These are phyloP conservation scores for Micromys minutus DNA, from an alignment of 2,113 vertebrate species.

Conservation along the genomic window DNA sequence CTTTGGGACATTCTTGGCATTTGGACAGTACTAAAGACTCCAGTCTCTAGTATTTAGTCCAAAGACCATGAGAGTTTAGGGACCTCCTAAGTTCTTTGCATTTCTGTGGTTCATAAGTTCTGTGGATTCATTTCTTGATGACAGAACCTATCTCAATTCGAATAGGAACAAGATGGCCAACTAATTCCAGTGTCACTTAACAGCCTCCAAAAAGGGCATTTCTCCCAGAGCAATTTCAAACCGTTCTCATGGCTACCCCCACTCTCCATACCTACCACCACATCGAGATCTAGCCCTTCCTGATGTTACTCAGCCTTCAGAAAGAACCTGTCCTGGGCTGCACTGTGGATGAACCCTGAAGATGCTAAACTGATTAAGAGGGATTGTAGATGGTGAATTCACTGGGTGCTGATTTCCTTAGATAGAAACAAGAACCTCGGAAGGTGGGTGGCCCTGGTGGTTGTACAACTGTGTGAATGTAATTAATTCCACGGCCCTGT, in stretches of 20 bases:
- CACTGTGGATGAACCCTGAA: background rate
- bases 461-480: too few species aligned
- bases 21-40: background rate
- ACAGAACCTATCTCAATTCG: background rate
- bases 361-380: background rate
- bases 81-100: background rate
- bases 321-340: background rate
- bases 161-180: background rate
- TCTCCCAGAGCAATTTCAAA: background rate
- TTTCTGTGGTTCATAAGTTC: background rate
- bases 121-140: background rate
- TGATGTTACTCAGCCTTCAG: background rate
- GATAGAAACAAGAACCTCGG: background rate
- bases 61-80: background rate
- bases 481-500: background rate
- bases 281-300: background rate
- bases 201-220: background rate
- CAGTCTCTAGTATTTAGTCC: background rate
- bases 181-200: background rate
- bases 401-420: accelerated
- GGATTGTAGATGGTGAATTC: background rate
- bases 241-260: background rate
- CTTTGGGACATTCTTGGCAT: background rate
- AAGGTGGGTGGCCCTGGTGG: accelerated
- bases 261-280: background rate